These are phyloP conservation scores for Pristionchus exspectatus DNA, from an alignment of 2,888 invertebrate genomes.

Conservation along the genomic window DNA sequence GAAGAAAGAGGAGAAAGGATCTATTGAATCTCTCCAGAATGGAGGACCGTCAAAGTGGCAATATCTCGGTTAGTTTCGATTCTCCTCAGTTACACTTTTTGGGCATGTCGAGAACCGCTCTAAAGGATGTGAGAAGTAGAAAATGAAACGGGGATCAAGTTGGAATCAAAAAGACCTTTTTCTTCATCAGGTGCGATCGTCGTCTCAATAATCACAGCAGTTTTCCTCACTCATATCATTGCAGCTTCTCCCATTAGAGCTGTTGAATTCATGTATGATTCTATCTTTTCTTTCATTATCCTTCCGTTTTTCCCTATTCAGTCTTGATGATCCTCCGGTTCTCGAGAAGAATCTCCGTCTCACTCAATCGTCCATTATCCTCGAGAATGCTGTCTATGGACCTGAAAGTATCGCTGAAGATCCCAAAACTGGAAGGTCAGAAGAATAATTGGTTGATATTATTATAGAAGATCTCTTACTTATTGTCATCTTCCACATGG, in stretches of 20 bases:
- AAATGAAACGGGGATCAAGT: too few relatives aligned
- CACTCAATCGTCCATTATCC: neutral
- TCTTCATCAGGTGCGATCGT: conserved; percentile 21
- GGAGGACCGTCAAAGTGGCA: conserved; percentile 44
- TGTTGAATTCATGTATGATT: conserved; percentile 53
- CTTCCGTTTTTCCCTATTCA: conserved; percentile 34
- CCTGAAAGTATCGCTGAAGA: conserved; percentile 66
- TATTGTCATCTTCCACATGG: too few relatives aligned
- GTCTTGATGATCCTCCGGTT: conserved; percentile 56
- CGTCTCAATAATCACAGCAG: conserved; percentile 56
- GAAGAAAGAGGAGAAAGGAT: conserved; percentile 23
- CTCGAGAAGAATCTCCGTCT: conserved; percentile 11
- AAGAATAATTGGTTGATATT: neutral
- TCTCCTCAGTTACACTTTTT: neutral
- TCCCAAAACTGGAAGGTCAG: conserved; percentile 55
- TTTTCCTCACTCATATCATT: conserved; percentile 58
- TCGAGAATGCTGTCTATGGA: conserved; percentile 60
- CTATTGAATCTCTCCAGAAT: neutral
- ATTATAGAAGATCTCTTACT: too few relatives aligned
- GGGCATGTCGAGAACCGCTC: too few relatives aligned
- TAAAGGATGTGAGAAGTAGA: too few relatives aligned
- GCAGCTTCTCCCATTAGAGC: conserved; percentile 56
- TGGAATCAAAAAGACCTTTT: neutral
- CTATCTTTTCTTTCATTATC: neutral
- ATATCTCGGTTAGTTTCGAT: neutral